Evolutionary conservation across 2,113 vertebrate species (phyloP).

Genomic region (Phocoena phocoena): DNA sequence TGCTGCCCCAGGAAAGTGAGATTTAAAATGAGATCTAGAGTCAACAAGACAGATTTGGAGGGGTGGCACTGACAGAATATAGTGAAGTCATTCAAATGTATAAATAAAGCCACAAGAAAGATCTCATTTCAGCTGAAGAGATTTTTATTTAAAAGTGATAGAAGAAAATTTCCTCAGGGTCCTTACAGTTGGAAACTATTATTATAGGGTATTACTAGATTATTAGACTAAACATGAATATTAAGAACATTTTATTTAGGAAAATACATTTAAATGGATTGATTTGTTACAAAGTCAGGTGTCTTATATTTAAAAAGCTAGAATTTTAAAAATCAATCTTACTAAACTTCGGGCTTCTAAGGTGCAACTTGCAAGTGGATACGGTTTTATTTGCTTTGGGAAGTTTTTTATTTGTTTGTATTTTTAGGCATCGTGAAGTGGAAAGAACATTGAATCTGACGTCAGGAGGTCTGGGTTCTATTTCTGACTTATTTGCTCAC

Average conservation of each 20-base stretch:
- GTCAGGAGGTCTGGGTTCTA: constrained; percentile 58
- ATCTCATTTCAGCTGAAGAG: background rate
- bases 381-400: constrained; percentile 49
- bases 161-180: background rate
- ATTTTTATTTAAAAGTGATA: constrained; percentile 11
- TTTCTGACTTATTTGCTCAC: constrained; percentile 35
- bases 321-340: background rate
- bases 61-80: background rate
- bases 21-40: background rate
- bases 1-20: background rate
- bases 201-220: background rate
- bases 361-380: background rate
- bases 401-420: constrained; percentile 41
- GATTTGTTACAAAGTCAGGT: background rate
- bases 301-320: background rate
- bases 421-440: constrained; percentile 45
- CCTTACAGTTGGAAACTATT: background rate
- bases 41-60: constrained; percentile 13
- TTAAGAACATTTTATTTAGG: background rate
- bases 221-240: background rate
- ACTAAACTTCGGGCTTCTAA: background rate
- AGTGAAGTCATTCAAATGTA: constrained; percentile 9
- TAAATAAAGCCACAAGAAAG: background rate
- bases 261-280: background rate
- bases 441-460: constrained; percentile 55